These are phyloP conservation scores for Drosophila austrosaltans DNA, from an alignment of 2,888 invertebrate genomes.

Conservation along the genomic window DNA sequence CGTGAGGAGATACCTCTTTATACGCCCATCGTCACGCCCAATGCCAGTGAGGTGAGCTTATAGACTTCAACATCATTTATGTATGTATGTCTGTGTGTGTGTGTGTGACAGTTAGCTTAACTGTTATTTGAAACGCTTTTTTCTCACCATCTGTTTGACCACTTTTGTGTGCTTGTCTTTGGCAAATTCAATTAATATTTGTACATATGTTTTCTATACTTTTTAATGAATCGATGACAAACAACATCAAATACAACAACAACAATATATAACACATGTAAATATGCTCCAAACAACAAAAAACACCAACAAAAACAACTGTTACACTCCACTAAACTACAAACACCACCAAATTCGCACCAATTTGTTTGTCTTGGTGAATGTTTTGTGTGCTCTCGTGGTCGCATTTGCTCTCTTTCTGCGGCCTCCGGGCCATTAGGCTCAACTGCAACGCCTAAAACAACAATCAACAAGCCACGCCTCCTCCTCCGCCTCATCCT, in stretches of 20 bases:
- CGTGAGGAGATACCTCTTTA: conserved; percentile 79
- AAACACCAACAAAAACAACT: conserved; percentile 43
- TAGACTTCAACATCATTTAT: conserved; percentile 1
- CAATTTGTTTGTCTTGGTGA: conserved; percentile 71
- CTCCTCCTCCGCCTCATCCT: conserved; percentile 23
- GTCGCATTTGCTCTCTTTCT: background rate
- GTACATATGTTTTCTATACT: conserved; percentile 75
- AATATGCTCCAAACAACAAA: conserved; percentile 40
- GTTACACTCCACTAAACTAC: conserved; percentile 32
- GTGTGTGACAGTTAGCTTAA: conserved; percentile 1
- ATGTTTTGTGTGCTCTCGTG: conserved; percentile 48
- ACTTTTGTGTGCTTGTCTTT: conserved; percentile 55
- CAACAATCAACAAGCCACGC: conserved; percentile 49
- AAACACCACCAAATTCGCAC: conserved; percentile 57
- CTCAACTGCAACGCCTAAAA: conserved; percentile 62
- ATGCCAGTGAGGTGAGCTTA: conserved; percentile 76
- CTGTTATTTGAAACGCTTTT: conserved; percentile 9
- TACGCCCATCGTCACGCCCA: conserved; percentile 74
- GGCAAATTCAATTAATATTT: conserved; percentile 71
- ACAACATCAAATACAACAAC: conserved; percentile 52
- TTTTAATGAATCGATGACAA: conserved; percentile 68
- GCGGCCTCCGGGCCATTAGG: conserved; percentile 46
- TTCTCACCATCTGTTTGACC: background rate
- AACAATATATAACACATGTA: conserved; percentile 44
- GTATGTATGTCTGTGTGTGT: conserved; percentile 1